These are phyloP conservation scores for Nemotelus pantherinus DNA, from an alignment of 2,888 invertebrate species.

Conservation along the genomic window DNA sequence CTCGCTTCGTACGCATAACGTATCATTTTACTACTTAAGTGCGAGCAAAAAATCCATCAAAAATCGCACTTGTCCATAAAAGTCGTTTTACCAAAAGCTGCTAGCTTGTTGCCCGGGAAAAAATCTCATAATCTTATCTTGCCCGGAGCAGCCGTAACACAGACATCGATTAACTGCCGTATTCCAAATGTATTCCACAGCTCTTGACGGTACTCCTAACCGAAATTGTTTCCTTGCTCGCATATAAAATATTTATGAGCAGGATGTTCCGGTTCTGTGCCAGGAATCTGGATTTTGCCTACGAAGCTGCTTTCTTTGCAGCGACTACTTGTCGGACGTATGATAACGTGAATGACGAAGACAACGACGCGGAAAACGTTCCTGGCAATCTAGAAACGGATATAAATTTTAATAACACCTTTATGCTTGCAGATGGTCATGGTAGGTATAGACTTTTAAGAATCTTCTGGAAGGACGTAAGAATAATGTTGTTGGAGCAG, in stretches of 20 bases:
- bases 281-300: neutral
- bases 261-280: neutral
- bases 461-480: neutral
- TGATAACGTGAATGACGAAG: neutral
- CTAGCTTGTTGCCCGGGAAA: no score
- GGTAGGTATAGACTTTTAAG: neutral
- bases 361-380: neutral
- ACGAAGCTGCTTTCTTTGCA: neutral
- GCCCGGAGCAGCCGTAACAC: neutral
- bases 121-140: no score
- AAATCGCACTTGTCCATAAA: no score
- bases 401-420: constrained; percentile 4
- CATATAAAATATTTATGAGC: neutral
- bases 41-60: no score
- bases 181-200: neutral
- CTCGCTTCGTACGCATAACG: no score
- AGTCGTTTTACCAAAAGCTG: no score
- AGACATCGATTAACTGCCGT: neutral
- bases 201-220: neutral
- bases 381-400: neutral
- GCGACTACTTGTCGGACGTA: neutral
- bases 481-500: neutral
- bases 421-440: neutral
- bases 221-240: neutral
- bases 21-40: no score